A percentile compares a stretch with the other conserved stretches of the same genome.
Evolutionary conservation across 2,888 invertebrate species (phyloP).

Genomic region (Andrena bucephala): DNA sequence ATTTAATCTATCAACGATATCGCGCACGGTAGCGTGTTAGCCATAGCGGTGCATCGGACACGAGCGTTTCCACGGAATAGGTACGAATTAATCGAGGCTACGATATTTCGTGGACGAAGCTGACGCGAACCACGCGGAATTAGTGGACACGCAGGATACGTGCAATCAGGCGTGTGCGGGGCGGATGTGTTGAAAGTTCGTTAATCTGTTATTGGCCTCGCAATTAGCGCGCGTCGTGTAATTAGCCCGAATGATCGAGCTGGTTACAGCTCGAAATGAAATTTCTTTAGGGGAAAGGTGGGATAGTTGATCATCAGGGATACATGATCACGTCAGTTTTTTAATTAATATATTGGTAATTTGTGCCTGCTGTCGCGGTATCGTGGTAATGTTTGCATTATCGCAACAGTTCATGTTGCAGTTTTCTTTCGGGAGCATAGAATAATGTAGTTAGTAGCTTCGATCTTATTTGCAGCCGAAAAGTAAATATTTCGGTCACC

Average conservation of each 20-base stretch:
- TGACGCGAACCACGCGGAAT: conserved; percentile 6
- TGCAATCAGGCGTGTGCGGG: neutral
- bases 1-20: neutral
- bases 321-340: too few relatives aligned
- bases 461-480: too few relatives aligned
- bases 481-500: too few relatives aligned
- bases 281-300: too few relatives aligned
- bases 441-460: too few relatives aligned
- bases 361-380: too few relatives aligned
- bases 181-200: neutral
- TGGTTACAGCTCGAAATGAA: too few relatives aligned
- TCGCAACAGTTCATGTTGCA: too few relatives aligned
- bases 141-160: neutral
- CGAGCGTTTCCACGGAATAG: neutral
- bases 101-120: neutral
- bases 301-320: too few relatives aligned
- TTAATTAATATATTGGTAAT: too few relatives aligned
- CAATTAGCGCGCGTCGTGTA: conserved; percentile 23
- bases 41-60: neutral
- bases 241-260: neutral
- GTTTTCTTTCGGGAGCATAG: too few relatives aligned
- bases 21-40: neutral
- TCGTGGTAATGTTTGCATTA: too few relatives aligned
- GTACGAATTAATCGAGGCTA: conserved; percentile 16
- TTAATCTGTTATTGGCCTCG: conserved; percentile 9